phyloP scores from a whole-genome alignment of 2,888 invertebrate species.

The Embidobia sp. region DNA sequence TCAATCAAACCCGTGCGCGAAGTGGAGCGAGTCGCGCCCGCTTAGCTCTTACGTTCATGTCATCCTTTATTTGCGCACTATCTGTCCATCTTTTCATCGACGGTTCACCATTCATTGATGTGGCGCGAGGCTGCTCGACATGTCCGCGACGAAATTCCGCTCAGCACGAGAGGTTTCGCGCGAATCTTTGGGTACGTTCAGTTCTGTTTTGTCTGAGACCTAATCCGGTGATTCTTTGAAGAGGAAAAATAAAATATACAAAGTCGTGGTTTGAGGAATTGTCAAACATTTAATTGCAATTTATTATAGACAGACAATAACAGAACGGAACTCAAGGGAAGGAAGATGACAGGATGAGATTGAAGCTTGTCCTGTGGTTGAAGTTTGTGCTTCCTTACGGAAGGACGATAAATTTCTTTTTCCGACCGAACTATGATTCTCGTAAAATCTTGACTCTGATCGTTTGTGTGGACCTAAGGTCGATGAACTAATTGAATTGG shows the following conservation, averaged over 20 bases:
- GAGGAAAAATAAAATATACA: too few species aligned
- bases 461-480: neutral
- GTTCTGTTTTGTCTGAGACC: neutral
- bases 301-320: too few species aligned
- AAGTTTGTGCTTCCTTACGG: too few species aligned
- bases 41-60: slow-evolving; percentile 70
- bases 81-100: slow-evolving; percentile 66
- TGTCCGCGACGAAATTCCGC: too few species aligned
- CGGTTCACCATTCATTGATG: slow-evolving; percentile 64
- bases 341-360: too few species aligned
- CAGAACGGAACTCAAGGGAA: too few species aligned
- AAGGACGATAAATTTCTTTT: too few species aligned
- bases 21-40: slow-evolving; percentile 76
- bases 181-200: neutral
- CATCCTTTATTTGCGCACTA: slow-evolving; percentile 70
- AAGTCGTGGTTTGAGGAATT: too few species aligned
- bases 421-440: slow-evolving; percentile 8
- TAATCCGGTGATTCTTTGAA: too few species aligned
- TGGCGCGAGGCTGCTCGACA: slow-evolving; percentile 79
- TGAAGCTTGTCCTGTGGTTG: too few species aligned
- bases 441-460: slow-evolving; percentile 6
- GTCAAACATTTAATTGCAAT: too few species aligned
- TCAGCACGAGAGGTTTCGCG: slow-evolving; percentile 37
- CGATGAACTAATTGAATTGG: slow-evolving; percentile 54
- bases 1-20: neutral